These are phyloP conservation scores for Octodon degus DNA, from an alignment of 2,113 vertebrate species.

Conservation along the genomic window DNA sequence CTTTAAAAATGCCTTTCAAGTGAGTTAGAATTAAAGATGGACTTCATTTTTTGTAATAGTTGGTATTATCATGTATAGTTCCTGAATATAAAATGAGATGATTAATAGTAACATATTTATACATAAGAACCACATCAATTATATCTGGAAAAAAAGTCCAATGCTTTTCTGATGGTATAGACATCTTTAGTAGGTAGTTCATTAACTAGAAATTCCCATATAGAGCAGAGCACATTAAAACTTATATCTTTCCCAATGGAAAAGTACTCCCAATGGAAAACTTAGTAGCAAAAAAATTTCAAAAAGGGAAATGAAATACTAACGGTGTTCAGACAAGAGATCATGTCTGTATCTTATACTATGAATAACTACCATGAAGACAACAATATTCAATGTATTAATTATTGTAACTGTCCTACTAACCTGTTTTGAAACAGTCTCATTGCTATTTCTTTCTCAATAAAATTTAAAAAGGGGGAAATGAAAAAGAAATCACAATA, in stretches of 20 bases:
- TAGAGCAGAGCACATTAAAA: not conserved
- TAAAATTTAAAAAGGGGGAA: no score
- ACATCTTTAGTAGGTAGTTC: not conserved
- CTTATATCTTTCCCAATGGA: not conserved
- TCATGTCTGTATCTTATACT: no score
- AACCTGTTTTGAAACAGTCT: no score
- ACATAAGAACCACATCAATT: not conserved
- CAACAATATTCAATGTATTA: no score
- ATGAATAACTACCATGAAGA: no score
- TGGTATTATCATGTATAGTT: not conserved
- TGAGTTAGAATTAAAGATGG: not conserved
- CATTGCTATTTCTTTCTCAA: no score
- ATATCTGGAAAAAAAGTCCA: not conserved
- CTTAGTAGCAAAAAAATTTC: not conserved
- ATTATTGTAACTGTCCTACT: no score
- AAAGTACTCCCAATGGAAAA: not conserved
- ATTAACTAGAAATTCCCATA: conserved; percentile 7
- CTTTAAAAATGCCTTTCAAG: conserved; percentile 60
- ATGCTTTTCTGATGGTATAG: not conserved
- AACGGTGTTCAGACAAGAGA: no score
- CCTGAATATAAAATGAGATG: conserved; percentile 13
- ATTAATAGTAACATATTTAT: not conserved
- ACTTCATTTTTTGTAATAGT: conserved; percentile 32
- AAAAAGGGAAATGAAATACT: not conserved
- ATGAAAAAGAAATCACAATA: not conserved